A percentile compares a stretch with the other conserved stretches of the same genome.
Evolutionary conservation across 2,888 invertebrate species (phyloP).

Genomic region (Cabera pusaria): DNA sequence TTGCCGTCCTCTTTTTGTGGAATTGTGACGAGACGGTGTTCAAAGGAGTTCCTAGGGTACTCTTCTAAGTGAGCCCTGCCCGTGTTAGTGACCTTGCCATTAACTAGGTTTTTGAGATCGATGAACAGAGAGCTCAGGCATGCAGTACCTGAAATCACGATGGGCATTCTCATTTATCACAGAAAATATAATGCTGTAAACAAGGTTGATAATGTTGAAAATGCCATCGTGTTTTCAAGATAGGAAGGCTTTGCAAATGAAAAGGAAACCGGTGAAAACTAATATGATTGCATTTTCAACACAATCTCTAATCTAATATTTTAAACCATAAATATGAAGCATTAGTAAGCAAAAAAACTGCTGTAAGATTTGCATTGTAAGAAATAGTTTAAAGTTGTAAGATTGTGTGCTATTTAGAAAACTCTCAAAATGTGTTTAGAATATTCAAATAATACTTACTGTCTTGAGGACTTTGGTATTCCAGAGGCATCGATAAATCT

Average conservation of each 20-base stretch:
- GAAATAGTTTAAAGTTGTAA: no score
- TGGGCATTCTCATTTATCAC: slow-evolving; percentile 76
- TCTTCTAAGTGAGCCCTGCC: slow-evolving; percentile 63
- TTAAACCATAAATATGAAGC: slow-evolving; percentile 10
- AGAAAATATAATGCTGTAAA: slow-evolving; percentile 31
- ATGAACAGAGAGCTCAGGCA: slow-evolving; percentile 76
- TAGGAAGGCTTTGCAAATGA: slow-evolving; percentile 66
- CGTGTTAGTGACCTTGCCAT: slow-evolving; percentile 68
- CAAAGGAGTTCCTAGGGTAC: slow-evolving; percentile 53
- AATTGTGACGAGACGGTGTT: slow-evolving; percentile 75
- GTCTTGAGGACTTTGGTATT: slow-evolving; percentile 73
- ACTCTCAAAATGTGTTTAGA: not conserved
- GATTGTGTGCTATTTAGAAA: no score
- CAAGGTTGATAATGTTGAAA: slow-evolving; percentile 69
- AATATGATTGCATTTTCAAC: slow-evolving; percentile 82
- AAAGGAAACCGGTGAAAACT: slow-evolving; percentile 65
- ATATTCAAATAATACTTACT: slow-evolving; percentile 56
- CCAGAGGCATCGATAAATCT: slow-evolving; percentile 54
- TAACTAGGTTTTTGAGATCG: slow-evolving; percentile 79
- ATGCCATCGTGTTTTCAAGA: slow-evolving; percentile 82
- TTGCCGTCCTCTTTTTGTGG: slow-evolving; percentile 82
- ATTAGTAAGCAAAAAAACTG: slow-evolving; percentile 12
- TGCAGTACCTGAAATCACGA: slow-evolving; percentile 82
- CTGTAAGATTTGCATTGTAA: not conserved
- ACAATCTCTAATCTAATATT: slow-evolving; percentile 55